These are phyloP conservation scores for Calephelis perditalis DNA, from an alignment of 2,888 invertebrate genomes.

Conservation along the genomic window DNA sequence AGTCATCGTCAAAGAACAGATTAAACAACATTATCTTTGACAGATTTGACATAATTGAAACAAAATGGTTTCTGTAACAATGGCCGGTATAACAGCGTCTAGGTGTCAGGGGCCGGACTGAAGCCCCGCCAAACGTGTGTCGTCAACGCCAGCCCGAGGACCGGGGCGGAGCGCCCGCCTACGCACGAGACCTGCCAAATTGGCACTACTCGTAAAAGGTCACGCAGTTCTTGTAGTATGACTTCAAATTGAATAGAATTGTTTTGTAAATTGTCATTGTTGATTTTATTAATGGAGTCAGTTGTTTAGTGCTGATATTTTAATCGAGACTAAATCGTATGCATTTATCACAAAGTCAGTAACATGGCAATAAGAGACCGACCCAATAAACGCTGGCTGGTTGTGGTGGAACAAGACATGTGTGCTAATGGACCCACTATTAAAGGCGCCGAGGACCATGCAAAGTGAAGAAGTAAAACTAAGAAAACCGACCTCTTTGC, in stretches of 20 bases:
- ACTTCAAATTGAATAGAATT: conserved; percentile 10
- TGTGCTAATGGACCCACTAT: no score
- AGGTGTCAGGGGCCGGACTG: conserved; percentile 16
- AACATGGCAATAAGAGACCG: no score
- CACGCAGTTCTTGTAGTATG: conserved; percentile 20
- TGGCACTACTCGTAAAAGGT: conserved; percentile 26
- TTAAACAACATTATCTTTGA: background rate
- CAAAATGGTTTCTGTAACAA: conserved; percentile 5
- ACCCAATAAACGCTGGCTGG: no score
- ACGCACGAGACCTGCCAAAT: conserved; percentile 29
- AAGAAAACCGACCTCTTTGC: no score
- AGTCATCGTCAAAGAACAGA: no score
- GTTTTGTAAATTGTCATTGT: conserved; percentile 10
- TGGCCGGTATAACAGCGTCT: conserved; percentile 9
- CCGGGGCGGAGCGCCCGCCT: conserved; percentile 47
- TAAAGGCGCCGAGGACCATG: no score
- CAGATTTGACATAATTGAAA: conserved; percentile 10
- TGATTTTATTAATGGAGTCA: conserved; percentile 4
- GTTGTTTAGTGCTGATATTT: conserved; percentile 1
- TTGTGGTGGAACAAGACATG: no score
- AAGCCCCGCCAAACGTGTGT: conserved; percentile 58
- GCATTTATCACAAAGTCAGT: background rate
- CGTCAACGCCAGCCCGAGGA: conserved; percentile 41
- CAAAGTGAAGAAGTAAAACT: no score
- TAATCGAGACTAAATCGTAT: background rate